Base-by-base conservation (phyloP, 2,113 vertebrate species). In the Sebastes fasciatus region DNA sequence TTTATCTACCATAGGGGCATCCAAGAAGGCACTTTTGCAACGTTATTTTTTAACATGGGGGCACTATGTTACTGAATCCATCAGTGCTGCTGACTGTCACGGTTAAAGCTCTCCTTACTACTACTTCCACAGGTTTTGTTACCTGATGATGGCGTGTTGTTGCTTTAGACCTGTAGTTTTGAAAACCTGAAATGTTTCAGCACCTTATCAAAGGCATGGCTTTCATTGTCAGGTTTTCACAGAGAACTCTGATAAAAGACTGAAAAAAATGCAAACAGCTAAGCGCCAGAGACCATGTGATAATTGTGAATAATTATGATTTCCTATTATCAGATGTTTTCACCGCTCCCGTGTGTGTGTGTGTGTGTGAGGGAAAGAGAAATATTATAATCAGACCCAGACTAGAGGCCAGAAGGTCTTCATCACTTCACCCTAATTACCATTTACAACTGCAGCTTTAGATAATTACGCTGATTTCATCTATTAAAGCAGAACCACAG, bases 381-480 rank as follows among this genome's bases (percentile, higher is more conserved):
- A 34, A 72, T 71, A 19, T 54, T 79, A 80, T 84, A 70, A 85
- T 83, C 63, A 71, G 62, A 73, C 52, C 1, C 82, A 79, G 64
- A 62, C 62, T 73, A 40, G 58, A 77, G 67, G 75, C 70, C 77
- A 82, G 42, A 85, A 84, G 83, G 86, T 89, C 85, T 73, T 89
- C 75, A 84, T 80, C 78, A 45, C 79, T 64, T 86, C 64, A 68
- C 45, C 21, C 80, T 92, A 82, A 90, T 89, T 89, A 84, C 75
- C 78, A 86, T 84, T 87, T 89, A 86, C 74, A 76, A 77, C 68
- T 52, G 8, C 80, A 75, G 84, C 85, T 86, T 87, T 77, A 23
- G 74, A 89, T 86, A 84, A 86, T 87, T 69, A 65, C n/a, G 11
- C 65, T 58, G 77, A 81, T 77, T 85, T 54, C 72, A 79, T 84